A percentile compares a stretch with the other conserved stretches of the same genome.
Conservation (phyloP, 2,888 invertebrate genomes). For the Drosophila cognata region DNA sequence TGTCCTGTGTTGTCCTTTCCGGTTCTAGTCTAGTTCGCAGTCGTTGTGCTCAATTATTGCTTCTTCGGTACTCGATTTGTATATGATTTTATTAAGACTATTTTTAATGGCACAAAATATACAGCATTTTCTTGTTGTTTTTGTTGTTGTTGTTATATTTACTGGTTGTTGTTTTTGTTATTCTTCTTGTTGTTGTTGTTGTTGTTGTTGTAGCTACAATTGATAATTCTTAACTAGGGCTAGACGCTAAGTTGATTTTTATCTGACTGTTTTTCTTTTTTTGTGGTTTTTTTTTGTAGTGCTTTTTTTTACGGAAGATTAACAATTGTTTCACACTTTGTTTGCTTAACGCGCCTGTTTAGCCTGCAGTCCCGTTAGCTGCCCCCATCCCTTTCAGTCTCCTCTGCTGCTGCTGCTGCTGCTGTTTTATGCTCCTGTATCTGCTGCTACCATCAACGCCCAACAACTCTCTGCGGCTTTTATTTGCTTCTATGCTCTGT, state of each 20-base stretch:
- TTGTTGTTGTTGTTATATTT: constrained; percentile 46
- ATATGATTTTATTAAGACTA: constrained; percentile 50
- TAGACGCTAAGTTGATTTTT: constrained; percentile 20
- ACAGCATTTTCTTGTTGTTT: constrained; percentile 53
- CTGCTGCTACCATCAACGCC: constrained; percentile 37
- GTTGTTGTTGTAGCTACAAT: constrained; percentile 35
- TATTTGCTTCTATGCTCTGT: constrained; percentile 51
- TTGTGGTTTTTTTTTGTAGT: not conserved
- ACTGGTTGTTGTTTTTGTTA: constrained; percentile 31
- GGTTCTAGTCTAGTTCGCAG: constrained; percentile 23
- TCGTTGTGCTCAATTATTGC: constrained; percentile 73
- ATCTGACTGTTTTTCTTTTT: constrained; percentile 4
- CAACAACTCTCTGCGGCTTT: constrained; percentile 48
- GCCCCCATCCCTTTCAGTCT: constrained; percentile 11
- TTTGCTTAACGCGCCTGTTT: constrained; percentile 25
- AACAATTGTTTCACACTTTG: constrained; percentile 42
- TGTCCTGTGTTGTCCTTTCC: constrained; percentile 3
- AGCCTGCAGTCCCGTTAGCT: constrained; percentile 30
- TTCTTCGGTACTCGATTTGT: constrained; percentile 60
- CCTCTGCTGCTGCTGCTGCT: constrained; percentile 35
- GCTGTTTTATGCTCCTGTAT: constrained; percentile 25
- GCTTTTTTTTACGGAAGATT: constrained; percentile 43
- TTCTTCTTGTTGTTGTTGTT: constrained; percentile 22
- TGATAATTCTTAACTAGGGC: constrained; percentile 44
- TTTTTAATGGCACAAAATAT: constrained; percentile 78